Evolutionary conservation across 2,888 invertebrate species (phyloP).

Genomic region (Hydrotaea cyrtoneurina): DNA sequence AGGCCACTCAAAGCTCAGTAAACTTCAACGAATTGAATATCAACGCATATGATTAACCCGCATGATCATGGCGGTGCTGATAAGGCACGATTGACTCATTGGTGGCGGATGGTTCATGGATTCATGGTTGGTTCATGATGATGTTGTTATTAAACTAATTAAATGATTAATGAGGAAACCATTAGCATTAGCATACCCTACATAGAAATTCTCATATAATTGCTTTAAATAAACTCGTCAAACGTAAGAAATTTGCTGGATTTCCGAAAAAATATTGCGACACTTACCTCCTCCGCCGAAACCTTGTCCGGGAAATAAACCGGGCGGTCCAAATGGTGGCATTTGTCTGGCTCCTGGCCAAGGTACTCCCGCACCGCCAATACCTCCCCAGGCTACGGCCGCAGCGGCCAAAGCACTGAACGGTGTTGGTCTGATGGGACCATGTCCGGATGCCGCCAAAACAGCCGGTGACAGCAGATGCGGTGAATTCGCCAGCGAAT

Average conservation of each 20-base stretch:
- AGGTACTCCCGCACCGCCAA: constrained; percentile 83
- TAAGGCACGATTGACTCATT: constrained; percentile 33
- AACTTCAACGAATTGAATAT: neutral
- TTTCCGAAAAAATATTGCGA: neutral
- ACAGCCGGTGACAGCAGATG: constrained; percentile 78
- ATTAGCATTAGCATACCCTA: neutral
- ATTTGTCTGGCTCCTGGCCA: constrained; percentile 84
- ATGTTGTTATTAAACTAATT: constrained; percentile 35
- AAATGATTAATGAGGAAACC: constrained; percentile 54
- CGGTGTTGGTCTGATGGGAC: constrained; percentile 88
- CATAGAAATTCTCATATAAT: too few relatives aligned
- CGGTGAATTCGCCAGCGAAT: constrained; percentile 73
- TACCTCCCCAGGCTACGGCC: constrained; percentile 85
- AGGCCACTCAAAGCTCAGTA: constrained; percentile 16
- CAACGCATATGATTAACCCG: neutral
- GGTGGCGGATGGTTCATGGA: neutral
- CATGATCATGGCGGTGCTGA: constrained; percentile 35
- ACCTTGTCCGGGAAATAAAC: constrained; percentile 86
- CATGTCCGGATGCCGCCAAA: constrained; percentile 81
- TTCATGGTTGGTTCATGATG: neutral
- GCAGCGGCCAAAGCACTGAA: constrained; percentile 89
- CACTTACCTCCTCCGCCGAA: constrained; percentile 83
- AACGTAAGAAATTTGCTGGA: neutral
- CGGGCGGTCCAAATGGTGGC: constrained; percentile 83
- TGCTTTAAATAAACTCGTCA: neutral